Conservation (phyloP, 23 tunicate species). For the Trididemnum nubilum region DNA sequence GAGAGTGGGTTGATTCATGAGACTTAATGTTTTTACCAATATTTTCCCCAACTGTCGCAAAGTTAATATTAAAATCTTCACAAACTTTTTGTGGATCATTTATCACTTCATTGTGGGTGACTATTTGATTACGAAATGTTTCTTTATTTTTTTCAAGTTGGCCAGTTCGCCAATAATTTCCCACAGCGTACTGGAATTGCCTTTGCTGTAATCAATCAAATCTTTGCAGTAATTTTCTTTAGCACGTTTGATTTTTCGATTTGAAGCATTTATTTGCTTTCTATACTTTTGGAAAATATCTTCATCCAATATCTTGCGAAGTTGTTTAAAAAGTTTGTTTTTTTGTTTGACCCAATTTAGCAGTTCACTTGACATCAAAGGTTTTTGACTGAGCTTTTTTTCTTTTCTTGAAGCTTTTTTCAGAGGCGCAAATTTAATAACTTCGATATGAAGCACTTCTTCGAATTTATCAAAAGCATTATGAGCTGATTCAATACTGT, state of each 20-base stretch:
- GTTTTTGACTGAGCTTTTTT: no score
- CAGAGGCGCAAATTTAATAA: no score
- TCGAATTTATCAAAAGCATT: no score
- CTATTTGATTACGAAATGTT: neutral
- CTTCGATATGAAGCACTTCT: no score
- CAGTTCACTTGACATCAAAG: neutral
- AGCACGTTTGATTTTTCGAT: neutral
- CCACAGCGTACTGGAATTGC: neutral
- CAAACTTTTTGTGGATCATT: neutral
- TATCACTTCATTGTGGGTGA: neutral
- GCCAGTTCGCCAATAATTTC: neutral
- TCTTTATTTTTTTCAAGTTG: neutral
- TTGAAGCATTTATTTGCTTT: neutral
- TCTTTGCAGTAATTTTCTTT: constrained; percentile 1
- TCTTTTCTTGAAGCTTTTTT: no score
- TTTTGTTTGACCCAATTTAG: no score
- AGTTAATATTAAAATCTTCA: neutral
- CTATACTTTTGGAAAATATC: neutral
- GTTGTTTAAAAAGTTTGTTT: neutral
- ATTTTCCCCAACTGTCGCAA: neutral
- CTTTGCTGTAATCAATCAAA: neutral
- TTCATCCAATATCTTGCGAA: neutral
- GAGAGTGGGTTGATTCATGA: neutral
- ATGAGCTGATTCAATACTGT: no score
- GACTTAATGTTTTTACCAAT: neutral